phyloP scores from a whole-genome alignment of 2,888 invertebrate species.

The Pemphredon lugubris region DNA sequence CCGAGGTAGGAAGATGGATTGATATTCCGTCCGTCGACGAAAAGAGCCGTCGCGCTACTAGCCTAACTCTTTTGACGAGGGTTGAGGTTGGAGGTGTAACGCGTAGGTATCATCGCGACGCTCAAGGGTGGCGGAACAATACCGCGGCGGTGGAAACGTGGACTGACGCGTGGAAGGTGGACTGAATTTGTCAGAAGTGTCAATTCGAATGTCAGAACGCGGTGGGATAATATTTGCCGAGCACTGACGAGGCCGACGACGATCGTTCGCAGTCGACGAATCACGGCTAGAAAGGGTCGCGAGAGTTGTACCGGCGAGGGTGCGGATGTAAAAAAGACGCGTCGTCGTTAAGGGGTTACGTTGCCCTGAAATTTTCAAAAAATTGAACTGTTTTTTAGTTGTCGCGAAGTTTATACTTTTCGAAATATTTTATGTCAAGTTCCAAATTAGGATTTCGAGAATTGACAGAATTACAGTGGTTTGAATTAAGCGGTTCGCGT shows the following conservation, averaged over 20 bases:
- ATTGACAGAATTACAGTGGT: too few relatives aligned
- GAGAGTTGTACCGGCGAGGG: slow-evolving; percentile 3
- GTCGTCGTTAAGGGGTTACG: too few relatives aligned
- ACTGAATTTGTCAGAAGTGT: slow-evolving; percentile 45
- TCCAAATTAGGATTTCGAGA: too few relatives aligned
- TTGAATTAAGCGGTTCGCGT: too few relatives aligned
- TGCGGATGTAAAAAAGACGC: slow-evolving; percentile 1
- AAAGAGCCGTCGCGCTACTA: neutral
- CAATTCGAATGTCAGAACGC: slow-evolving; percentile 59
- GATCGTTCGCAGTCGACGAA: slow-evolving; percentile 33
- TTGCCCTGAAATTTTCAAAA: too few relatives aligned
- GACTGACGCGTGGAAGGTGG: slow-evolving; percentile 26
- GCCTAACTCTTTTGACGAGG: too few relatives aligned
- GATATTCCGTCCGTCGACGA: neutral
- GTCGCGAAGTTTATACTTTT: too few relatives aligned
- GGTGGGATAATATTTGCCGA: slow-evolving; percentile 67
- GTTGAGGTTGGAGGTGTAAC: too few relatives aligned
- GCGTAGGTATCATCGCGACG: too few relatives aligned
- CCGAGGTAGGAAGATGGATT: too few relatives aligned
- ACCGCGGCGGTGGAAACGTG: neutral
- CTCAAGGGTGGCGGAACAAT: neutral
- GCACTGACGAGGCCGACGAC: slow-evolving; percentile 48
- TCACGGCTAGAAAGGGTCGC: neutral
- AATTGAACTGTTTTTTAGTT: too few relatives aligned
- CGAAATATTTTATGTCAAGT: too few relatives aligned